Conservation (phyloP, 2,113 vertebrate genomes). For the Diadophis punctatus region DNA sequence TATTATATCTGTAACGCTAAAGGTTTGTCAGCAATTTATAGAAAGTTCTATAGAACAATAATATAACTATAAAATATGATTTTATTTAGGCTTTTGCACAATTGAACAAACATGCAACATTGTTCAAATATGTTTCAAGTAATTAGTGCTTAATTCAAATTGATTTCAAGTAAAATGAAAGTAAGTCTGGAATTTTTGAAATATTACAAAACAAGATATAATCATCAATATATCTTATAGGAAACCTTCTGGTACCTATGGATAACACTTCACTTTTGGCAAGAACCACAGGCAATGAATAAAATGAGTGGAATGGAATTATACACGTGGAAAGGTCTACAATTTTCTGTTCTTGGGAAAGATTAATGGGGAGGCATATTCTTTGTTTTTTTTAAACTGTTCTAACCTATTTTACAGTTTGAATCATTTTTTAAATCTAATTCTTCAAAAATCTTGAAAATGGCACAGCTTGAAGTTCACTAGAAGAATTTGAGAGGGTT, state of each 20-base stretch:
- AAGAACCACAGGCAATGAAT: background rate
- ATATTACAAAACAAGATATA: background rate
- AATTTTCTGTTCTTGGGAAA: background rate
- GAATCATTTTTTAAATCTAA: background rate
- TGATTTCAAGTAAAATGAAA: background rate
- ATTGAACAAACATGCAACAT: conserved; percentile 27
- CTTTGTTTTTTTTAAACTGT: background rate
- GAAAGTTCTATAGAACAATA: conserved; percentile 28
- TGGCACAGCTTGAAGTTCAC: background rate
- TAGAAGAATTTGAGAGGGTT: background rate
- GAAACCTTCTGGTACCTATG: background rate
- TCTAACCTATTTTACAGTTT: background rate
- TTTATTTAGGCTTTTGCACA: conserved; percentile 35
- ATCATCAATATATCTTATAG: background rate
- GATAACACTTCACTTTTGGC: background rate
- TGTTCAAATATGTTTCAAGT: conserved; percentile 18
- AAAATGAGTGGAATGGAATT: background rate
- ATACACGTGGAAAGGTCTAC: background rate
- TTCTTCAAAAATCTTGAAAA: background rate
- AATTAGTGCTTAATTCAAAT: background rate
- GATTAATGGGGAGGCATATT: background rate
- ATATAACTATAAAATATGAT: conserved; percentile 44
- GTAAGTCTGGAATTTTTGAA: background rate
- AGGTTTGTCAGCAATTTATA: conserved; percentile 32
- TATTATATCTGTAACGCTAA: conserved; percentile 45